Percentiles rank a stretch among this genome's conserved stretches.
phyloP scores from a whole-genome alignment of 2,888 invertebrate species.

The Phaonia tiefii region DNA sequence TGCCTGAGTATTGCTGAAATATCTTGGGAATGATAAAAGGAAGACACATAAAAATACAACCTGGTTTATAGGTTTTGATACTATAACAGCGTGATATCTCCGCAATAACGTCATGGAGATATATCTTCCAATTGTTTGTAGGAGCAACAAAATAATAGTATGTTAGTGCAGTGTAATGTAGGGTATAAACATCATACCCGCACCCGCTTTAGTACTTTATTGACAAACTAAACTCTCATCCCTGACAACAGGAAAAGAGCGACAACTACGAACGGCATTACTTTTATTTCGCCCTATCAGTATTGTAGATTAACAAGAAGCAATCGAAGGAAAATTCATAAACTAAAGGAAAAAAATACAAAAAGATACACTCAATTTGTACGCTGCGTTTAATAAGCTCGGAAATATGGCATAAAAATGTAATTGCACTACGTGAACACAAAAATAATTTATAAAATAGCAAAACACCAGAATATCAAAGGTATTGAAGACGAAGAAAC shows the following conservation, averaged over 20 bases:
- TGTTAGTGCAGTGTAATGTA: too few relatives aligned
- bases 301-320: conserved; percentile 55
- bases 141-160: too few relatives aligned
- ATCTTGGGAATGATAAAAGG: too few relatives aligned
- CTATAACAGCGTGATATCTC: too few relatives aligned
- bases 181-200: too few relatives aligned
- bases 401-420: conserved; percentile 56
- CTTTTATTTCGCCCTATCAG: conserved; percentile 50
- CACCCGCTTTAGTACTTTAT: too few relatives aligned
- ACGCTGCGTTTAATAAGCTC: conserved; percentile 35
- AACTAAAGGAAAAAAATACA: conserved; percentile 51
- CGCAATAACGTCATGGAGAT: too few relatives aligned
- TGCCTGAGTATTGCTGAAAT: too few relatives aligned
- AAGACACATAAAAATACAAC: too few relatives aligned
- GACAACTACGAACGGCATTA: neutral
- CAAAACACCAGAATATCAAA: conserved; percentile 27
- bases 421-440: conserved; percentile 39
- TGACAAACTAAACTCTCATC: conserved; percentile 36
- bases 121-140: too few relatives aligned
- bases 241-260: conserved; percentile 4
- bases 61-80: too few relatives aligned
- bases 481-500: conserved; percentile 3
- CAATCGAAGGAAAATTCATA: conserved; percentile 59
- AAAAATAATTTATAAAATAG: conserved; percentile 5
- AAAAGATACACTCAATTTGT: conserved; percentile 47